These are phyloP conservation scores for Enhydra lutris DNA, from an alignment of 2,113 vertebrate species.

Conservation along the genomic window DNA sequence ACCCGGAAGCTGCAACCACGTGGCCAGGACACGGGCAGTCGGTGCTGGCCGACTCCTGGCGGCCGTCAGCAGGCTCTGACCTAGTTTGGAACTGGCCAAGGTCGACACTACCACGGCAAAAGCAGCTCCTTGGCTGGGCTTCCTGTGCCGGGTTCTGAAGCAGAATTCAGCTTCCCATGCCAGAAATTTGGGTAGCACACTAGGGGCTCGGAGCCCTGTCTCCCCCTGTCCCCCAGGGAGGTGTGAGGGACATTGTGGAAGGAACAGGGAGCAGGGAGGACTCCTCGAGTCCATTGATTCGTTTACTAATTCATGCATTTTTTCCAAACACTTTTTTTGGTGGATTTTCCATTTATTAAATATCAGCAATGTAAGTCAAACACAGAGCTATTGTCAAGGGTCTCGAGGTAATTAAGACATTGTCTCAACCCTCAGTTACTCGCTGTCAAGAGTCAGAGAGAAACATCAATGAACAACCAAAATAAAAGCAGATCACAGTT, in stretches of 20 bases:
- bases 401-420: background rate
- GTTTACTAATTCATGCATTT: slow-evolving; percentile 2
- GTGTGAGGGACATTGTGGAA: background rate
- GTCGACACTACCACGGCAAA: slow-evolving; percentile 68
- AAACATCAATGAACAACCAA: background rate
- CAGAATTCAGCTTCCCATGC: background rate
- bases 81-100: slow-evolving; percentile 77
- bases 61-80: slow-evolving; percentile 79
- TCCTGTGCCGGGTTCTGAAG: background rate
- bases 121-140: slow-evolving; percentile 65
- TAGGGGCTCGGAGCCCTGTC: background rate
- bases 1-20: background rate
- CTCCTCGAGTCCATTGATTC: background rate
- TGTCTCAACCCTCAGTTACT: background rate
- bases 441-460: background rate
- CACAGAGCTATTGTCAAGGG: background rate
- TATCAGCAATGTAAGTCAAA: background rate
- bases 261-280: background rate
- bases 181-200: background rate
- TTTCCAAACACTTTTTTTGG: background rate
- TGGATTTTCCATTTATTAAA: background rate
- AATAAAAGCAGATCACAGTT: background rate
- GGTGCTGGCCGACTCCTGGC: background rate
- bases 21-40: background rate
- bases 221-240: background rate